Conservation (phyloP, 2,797 vertebrate species). For the Diplodus puntazzo region DNA sequence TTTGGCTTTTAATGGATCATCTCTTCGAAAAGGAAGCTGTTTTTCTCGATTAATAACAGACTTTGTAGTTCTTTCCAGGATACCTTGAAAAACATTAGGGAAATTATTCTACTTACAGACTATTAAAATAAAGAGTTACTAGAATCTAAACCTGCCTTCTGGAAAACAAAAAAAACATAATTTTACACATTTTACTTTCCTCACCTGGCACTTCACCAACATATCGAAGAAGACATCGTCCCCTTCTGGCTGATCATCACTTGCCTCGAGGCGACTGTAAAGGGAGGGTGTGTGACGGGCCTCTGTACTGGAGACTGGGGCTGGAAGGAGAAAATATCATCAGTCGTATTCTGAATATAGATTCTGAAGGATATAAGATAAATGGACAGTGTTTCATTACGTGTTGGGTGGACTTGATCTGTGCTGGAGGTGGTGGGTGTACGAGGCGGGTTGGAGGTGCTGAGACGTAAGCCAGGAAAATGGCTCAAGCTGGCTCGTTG, state of each 20-base stretch:
- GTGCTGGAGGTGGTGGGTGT: conserved; percentile 82
- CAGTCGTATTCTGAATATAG: background rate
- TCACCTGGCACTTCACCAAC: conserved; percentile 94
- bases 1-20: background rate
- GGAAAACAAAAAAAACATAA: background rate
- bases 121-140: background rate
- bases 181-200: background rate
- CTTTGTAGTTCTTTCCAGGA: background rate
- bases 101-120: background rate
- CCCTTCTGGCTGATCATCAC: conserved; percentile 81
- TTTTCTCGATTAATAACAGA: background rate
- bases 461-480: conserved; percentile 92
- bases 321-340: conserved; percentile 37
- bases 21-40: background rate
- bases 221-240: conserved; percentile 97
- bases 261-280: conserved; percentile 85
- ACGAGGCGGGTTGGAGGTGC: conserved; percentile 76
- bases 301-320: conserved; percentile 59
- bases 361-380: background rate
- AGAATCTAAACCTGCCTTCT: background rate
- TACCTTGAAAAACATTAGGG: background rate
- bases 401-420: conserved; percentile 58
- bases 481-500: conserved; percentile 90
- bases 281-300: conserved; percentile 80
- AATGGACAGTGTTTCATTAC: conserved; percentile 36